Evolutionary conservation across 2,888 invertebrate genomes (phyloP).

Genomic region (Drosophila yooni): DNA sequence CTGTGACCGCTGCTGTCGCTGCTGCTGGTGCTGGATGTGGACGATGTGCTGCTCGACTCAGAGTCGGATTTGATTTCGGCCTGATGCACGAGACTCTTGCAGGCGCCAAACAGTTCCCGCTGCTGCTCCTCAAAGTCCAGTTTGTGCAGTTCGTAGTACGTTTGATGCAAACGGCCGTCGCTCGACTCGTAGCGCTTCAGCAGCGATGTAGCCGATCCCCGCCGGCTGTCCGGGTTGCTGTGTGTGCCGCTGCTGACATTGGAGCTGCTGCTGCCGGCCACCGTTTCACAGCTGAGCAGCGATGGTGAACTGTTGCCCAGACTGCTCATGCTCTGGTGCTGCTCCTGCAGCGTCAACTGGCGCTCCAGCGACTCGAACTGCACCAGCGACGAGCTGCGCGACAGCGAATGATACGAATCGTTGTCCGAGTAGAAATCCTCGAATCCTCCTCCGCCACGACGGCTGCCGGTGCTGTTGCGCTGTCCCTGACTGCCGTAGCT

Average conservation of each 20-base stretch:
- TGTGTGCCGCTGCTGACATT: constrained; percentile 60
- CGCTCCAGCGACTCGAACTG: constrained; percentile 94
- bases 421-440: constrained; percentile 85
- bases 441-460: constrained; percentile 74
- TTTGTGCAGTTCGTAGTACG: constrained; percentile 84
- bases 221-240: constrained; percentile 78
- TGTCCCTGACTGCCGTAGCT: constrained; percentile 73
- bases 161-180: constrained; percentile 83
- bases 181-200: constrained; percentile 83
- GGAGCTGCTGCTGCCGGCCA: constrained; percentile 28
- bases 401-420: constrained; percentile 87
- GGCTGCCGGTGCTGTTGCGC: constrained; percentile 76
- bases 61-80: constrained; percentile 77
- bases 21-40: constrained; percentile 45
- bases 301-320: constrained; percentile 85
- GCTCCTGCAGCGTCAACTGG: constrained; percentile 87
- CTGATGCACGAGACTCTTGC: constrained; percentile 45
- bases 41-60: constrained; percentile 63
- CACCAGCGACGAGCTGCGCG: constrained; percentile 92
- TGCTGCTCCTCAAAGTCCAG: constrained; percentile 81
- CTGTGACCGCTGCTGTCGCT: constrained; percentile 71
- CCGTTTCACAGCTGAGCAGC: constrained; percentile 79
- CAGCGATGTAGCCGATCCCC: constrained; percentile 81
- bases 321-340: constrained; percentile 83
- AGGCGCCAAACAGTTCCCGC: constrained; percentile 49